Percentiles rank a stretch among this genome's conserved stretches.
These are phyloP conservation scores for Streptopelia turtur DNA, from an alignment of 2,797 vertebrate genomes.

Conservation along the genomic window DNA sequence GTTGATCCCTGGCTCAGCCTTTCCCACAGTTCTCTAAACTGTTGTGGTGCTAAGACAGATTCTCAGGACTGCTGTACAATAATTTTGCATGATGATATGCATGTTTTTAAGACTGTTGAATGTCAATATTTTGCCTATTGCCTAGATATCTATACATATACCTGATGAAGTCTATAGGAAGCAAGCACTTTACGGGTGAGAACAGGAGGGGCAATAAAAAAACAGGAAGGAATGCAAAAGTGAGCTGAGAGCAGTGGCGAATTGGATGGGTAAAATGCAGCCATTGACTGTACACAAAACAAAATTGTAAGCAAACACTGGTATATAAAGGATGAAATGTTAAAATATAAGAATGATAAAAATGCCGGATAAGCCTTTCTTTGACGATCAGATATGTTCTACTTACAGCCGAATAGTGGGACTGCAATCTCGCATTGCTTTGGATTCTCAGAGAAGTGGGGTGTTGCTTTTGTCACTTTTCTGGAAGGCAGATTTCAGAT, in stretches of 20 bases:
- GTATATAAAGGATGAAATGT: neutral
- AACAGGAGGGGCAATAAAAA: fast-evolving
- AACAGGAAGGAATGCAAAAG: neutral
- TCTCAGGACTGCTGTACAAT: neutral
- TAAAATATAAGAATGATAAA: neutral
- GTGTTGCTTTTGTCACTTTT: neutral
- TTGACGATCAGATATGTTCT: neutral
- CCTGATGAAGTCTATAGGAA: neutral
- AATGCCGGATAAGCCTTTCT: neutral
- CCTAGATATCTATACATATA: neutral
- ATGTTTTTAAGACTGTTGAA: neutral
- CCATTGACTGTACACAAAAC: neutral
- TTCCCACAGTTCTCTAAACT: neutral
- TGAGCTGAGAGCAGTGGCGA: neutral
- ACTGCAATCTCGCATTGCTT: neutral
- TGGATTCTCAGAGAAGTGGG: neutral
- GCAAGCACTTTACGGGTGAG: neutral
- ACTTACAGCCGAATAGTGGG: neutral
- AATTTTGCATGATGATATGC: neutral
- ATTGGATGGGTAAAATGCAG: neutral
- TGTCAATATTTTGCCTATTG: neutral
- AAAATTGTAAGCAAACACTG: neutral
- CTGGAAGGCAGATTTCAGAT: slow-evolving; percentile 9
- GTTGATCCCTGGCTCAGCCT: neutral
- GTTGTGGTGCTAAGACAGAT: neutral